Base-by-base conservation (phyloP, 2,888 invertebrate species). In the Ceratothoa steindachneri region DNA sequence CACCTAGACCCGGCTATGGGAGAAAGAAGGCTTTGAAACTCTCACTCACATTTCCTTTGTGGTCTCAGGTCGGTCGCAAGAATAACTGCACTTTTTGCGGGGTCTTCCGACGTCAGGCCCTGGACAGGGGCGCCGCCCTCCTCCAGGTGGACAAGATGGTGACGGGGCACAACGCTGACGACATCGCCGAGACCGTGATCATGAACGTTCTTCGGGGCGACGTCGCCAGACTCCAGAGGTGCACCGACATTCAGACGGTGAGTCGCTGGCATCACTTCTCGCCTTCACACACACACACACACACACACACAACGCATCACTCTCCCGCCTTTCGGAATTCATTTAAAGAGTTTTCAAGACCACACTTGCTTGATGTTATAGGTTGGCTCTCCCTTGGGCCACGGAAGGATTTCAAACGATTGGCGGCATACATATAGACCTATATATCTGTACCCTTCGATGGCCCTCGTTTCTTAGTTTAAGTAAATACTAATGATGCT, bases 131-230 rank as follows among this genome's bases (percentile, higher is more conserved):
- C 1, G 98, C 99, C 0, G 89, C 91, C 75, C 84, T 93, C 82
- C 86, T 98, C 28, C 89, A 89, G 67, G 98, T 95, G 0, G 90
- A 95, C 84, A 94, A 95, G 84, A 91, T 99, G 82, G 97, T 94
- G 0, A 99, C 99, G 1, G 98, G 95, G 0, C 95, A 96, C 82
- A 96, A 96, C 88, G 95, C 95, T 30, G 95, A 95, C 87, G 99
- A 99, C 84, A 93, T 98, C 81, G 99, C 99, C 0, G 99, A 99
- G 85, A 99, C 99, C 4, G 93, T 98, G 27, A 84, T 98, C 15
- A 98, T 98, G 97, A 98, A 98, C 87, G 90, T 99, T 52, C 86
- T 99, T 53, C 88, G 99, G 82, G 99, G 99, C 1, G 99, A 99
- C 84, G 91, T 97, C 80, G 97, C 97, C 0, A 88, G 99, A 81